A percentile compares a stretch with the other conserved stretches of the same genome.
These are phyloP conservation scores for Drosophila willistoni DNA, from an alignment of 1,140 invertebrate genomes.

Conservation along the genomic window DNA sequence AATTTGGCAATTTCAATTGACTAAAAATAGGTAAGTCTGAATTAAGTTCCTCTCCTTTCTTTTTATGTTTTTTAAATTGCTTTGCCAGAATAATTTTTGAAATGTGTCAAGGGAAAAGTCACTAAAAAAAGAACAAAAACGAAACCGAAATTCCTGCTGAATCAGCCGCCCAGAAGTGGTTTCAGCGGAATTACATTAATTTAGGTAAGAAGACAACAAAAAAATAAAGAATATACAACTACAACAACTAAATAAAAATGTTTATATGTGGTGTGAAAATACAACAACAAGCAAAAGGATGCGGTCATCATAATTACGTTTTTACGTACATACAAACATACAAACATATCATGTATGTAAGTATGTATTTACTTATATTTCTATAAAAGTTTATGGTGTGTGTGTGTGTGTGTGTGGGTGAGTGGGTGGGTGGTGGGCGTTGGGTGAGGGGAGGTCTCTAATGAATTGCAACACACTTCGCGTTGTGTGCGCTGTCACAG, in stretches of 20 bases:
- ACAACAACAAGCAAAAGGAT: constrained; percentile 33
- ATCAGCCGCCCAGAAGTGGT: background rate
- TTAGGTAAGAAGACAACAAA: constrained; percentile 9
- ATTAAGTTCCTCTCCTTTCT: background rate
- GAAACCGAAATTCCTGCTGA: background rate
- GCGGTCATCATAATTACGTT: constrained; percentile 71
- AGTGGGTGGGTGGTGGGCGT: background rate
- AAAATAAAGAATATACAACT: background rate
- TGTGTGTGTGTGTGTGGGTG: background rate
- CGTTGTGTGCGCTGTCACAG: constrained; percentile 45
- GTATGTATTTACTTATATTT: constrained; percentile 26
- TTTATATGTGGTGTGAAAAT: constrained; percentile 15
- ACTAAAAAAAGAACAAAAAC: background rate
- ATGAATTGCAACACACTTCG: constrained; percentile 70
- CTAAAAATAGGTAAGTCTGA: background rate
- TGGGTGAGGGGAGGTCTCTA: constrained; percentile 48
- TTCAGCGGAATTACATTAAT: constrained; percentile 4
- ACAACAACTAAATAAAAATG: background rate
- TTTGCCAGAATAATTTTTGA: background rate
- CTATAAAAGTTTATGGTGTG: background rate
- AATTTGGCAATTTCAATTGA: background rate
- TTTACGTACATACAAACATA: background rate
- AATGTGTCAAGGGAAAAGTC: background rate
- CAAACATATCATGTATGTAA: background rate
- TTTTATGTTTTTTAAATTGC: background rate